Evolutionary conservation across 2,888 invertebrate species (phyloP).

Genomic region (Campoplex nolae): DNA sequence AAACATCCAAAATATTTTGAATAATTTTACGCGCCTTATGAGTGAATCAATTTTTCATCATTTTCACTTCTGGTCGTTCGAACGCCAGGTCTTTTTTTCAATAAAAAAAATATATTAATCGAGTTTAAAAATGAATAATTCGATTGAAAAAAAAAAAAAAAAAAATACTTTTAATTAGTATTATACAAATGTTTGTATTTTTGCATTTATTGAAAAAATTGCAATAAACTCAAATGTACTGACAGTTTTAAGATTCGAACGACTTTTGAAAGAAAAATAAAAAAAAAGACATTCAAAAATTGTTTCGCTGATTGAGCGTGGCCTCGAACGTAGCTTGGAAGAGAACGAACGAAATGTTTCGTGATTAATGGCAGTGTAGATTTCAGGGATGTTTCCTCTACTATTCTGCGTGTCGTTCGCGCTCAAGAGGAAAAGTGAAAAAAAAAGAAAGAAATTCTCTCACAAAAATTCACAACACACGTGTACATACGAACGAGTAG

Average conservation of each 20-base stretch:
- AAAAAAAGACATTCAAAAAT: not conserved
- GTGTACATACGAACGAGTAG: constrained; percentile 1
- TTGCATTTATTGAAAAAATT: not conserved
- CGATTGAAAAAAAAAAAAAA: no score
- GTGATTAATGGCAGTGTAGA: constrained; percentile 61
- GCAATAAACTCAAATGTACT: not conserved
- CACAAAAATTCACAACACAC: not conserved
- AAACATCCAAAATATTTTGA: not conserved
- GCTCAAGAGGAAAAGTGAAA: not conserved
- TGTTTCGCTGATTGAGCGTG: not conserved
- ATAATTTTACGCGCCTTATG: not conserved
- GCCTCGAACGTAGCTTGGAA: constrained; percentile 1
- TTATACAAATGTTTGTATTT: not conserved
- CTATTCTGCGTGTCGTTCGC: constrained; percentile 30
- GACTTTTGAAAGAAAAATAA: no score
- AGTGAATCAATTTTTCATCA: constrained; percentile 1
- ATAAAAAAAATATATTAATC: not conserved
- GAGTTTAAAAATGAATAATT: not conserved
- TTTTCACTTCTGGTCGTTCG: not conserved
- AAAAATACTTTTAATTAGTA: no score
- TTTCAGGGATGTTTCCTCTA: constrained; percentile 34
- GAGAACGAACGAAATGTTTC: constrained; percentile 26
- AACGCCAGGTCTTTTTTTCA: not conserved
- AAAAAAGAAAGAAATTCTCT: constrained; percentile 19
- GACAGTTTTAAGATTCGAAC: not conserved